phyloP scores from a whole-genome alignment of 2,888 invertebrate species.

The Marasmarcha lunaedactyla region DNA sequence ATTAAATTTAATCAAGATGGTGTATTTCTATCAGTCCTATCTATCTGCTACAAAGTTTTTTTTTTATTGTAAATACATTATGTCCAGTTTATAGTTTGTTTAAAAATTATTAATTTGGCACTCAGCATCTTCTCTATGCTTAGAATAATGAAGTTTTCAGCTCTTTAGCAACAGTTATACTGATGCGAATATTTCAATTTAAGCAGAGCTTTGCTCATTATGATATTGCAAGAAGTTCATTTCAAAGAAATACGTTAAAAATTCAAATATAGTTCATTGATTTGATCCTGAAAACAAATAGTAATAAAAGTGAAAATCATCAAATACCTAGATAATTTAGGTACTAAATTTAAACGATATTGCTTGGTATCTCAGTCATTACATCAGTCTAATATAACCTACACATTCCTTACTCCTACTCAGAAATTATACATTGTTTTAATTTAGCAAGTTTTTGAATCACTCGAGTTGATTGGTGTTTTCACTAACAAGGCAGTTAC shows the following conservation, averaged over 20 bases:
- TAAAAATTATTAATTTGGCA: slow-evolving; percentile 52
- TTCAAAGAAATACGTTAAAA: not conserved
- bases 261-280: not conserved
- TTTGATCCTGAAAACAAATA: slow-evolving; percentile 15
- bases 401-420: not conserved
- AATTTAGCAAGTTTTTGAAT: too few relatives aligned
- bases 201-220: not conserved
- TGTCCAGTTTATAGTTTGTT: slow-evolving; percentile 25
- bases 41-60: slow-evolving; percentile 41
- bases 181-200: too few relatives aligned
- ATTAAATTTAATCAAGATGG: too few relatives aligned
- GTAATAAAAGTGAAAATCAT: slow-evolving; percentile 30
- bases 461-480: too few relatives aligned
- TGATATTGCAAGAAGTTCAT: too few relatives aligned
- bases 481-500: too few relatives aligned
- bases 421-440: not conserved
- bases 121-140: slow-evolving; percentile 22
- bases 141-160: not conserved
- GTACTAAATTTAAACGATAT: slow-evolving; percentile 38
- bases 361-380: slow-evolving; percentile 64
- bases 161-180: slow-evolving; percentile 3
- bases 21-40: slow-evolving; percentile 57
- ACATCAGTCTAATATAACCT: slow-evolving; percentile 51
- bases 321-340: too few relatives aligned
- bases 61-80: not conserved